These are phyloP conservation scores for Drosophila guanche DNA, from an alignment of 1,140 invertebrate species.

Conservation along the genomic window DNA sequence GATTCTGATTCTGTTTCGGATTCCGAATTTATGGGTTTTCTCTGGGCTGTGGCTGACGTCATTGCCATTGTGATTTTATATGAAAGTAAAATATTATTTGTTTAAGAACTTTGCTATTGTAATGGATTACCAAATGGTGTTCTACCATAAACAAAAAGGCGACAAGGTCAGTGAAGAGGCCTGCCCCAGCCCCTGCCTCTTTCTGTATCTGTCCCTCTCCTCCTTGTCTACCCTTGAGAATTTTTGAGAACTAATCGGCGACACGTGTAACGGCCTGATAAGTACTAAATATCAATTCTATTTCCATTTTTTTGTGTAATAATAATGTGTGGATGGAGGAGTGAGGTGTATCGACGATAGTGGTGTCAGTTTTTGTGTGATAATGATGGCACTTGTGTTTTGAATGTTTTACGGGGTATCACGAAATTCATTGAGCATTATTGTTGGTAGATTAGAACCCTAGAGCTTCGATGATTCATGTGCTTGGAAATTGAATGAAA, in stretches of 20 bases:
- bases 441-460: conserved; percentile 12
- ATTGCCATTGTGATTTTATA: conserved; percentile 38
- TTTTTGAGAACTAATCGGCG: conserved; percentile 52
- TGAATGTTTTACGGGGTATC: conserved; percentile 13
- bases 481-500: no score
- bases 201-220: background rate
- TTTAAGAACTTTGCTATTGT: conserved; percentile 55
- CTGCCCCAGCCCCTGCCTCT: conserved; percentile 1
- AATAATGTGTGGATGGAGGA: background rate
- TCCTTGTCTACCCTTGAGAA: conserved; percentile 17
- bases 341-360: background rate
- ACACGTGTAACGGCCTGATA: conserved; percentile 69
- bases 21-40: background rate
- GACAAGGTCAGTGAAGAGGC: conserved; percentile 54
- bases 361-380: conserved; percentile 3
- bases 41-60: conserved; percentile 40
- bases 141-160: conserved; percentile 50
- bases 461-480: background rate
- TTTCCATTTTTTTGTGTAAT: conserved; percentile 18
- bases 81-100: conserved; percentile 13
- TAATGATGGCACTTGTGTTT: conserved; percentile 3
- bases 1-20: conserved; percentile 24
- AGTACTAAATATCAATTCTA: conserved; percentile 16
- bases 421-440: conserved; percentile 2
- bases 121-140: conserved; percentile 53